These are phyloP conservation scores for Ataeniobius toweri DNA, from an alignment of 2,797 vertebrate species.

Conservation along the genomic window DNA sequence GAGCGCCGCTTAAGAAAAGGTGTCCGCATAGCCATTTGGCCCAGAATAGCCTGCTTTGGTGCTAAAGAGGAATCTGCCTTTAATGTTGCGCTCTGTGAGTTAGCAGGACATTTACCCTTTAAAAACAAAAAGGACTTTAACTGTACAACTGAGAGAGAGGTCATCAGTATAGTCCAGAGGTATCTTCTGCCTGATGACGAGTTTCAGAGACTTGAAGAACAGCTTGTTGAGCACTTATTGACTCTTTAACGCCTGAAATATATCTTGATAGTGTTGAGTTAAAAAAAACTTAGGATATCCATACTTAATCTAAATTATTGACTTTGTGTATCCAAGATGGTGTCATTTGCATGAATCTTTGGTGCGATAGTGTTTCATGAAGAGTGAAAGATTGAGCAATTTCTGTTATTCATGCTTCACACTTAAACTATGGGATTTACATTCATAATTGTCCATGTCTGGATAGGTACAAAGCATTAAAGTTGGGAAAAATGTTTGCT, in stretches of 20 bases:
- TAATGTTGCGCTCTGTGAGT: slow-evolving; percentile 92
- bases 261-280: background rate
- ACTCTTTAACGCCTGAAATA: slow-evolving; percentile 13
- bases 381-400: no score
- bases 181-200: slow-evolving; percentile 80
- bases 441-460: no score
- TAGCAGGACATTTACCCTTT: slow-evolving; percentile 89
- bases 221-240: slow-evolving; percentile 53
- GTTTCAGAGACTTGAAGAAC: slow-evolving; percentile 71
- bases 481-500: no score
- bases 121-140: slow-evolving; percentile 82
- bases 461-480: no score
- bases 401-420: no score
- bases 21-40: slow-evolving; percentile 87
- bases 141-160: slow-evolving; percentile 78
- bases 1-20: slow-evolving; percentile 66
- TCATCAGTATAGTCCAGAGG: slow-evolving; percentile 74
- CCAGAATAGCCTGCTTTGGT: slow-evolving; percentile 84
- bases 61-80: slow-evolving; percentile 84
- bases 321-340: background rate
- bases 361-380: no score
- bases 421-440: no score
- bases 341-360: background rate
- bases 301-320: background rate
- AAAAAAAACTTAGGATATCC: background rate